phyloP scores from a whole-genome alignment of 2,888 invertebrate genomes.

The Copidosoma aretas region DNA sequence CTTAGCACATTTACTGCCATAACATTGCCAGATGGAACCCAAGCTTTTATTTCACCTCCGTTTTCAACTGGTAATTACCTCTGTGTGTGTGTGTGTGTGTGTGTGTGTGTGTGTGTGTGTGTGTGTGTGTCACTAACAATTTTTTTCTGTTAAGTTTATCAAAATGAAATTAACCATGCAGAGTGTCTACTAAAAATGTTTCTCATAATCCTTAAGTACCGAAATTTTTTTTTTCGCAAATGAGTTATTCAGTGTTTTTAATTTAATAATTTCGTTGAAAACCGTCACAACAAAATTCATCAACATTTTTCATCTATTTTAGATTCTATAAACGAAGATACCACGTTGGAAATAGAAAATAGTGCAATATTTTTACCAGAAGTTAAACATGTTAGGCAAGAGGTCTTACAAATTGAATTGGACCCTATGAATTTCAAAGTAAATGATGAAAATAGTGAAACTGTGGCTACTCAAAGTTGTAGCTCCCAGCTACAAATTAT shows the following conservation, averaged over 20 bases:
- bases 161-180: too few relatives aligned
- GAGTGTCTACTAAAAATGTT: too few relatives aligned
- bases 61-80: slow-evolving; percentile 34
- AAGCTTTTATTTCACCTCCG: slow-evolving; percentile 55
- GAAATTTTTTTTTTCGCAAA: too few relatives aligned
- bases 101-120: too few relatives aligned
- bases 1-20: slow-evolving; percentile 55
- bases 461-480: slow-evolving; percentile 43
- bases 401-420: slow-evolving; percentile 52
- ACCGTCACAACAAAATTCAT: too few relatives aligned
- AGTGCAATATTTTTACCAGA: slow-evolving; percentile 56
- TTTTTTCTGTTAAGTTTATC: slow-evolving; percentile 2
- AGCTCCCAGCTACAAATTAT: slow-evolving; percentile 54
- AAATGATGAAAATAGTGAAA: slow-evolving; percentile 40
- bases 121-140: neutral
- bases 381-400: slow-evolving; percentile 47
- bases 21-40: slow-evolving; percentile 59
- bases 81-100: neutral
- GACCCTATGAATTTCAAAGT: slow-evolving; percentile 48
- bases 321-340: slow-evolving; percentile 46
- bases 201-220: too few relatives aligned
- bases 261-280: too few relatives aligned
- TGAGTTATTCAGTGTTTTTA: too few relatives aligned
- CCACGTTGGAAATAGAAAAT: slow-evolving; percentile 50
- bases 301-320: neutral